Conservation (phyloP, 2,797 vertebrate species). For the Lateolabrax maculatus region DNA sequence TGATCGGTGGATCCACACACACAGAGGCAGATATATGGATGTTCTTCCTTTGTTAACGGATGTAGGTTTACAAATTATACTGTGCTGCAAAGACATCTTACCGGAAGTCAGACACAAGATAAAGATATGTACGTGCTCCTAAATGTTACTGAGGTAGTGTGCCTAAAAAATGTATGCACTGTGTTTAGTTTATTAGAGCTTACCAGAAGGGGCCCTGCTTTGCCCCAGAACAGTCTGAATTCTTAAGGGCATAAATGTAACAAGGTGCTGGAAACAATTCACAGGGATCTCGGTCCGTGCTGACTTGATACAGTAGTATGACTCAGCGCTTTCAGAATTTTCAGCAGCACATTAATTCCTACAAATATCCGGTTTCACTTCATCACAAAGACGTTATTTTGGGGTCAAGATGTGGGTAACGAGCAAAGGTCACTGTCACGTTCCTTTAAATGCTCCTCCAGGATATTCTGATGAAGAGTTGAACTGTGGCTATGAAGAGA, state of each 20-base stretch:
- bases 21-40: neutral
- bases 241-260: constrained; percentile 25
- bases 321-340: constrained; percentile 9
- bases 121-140: neutral
- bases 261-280: constrained; percentile 48
- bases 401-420: constrained; percentile 30
- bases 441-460: constrained; percentile 38
- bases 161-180: neutral
- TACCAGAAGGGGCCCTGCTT: constrained; percentile 10
- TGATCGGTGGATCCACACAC: neutral
- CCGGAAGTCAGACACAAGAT: neutral
- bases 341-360: constrained; percentile 39
- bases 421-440: constrained; percentile 18
- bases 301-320: constrained; percentile 12
- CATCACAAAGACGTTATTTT: constrained; percentile 23
- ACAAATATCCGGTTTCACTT: constrained; percentile 39
- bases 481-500: constrained; percentile 13
- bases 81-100: neutral
- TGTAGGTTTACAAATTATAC: neutral
- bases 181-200: constrained; percentile 1
- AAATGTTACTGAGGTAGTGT: neutral
- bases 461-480: constrained; percentile 23
- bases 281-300: constrained; percentile 5
- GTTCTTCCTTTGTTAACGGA: neutral
- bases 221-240: neutral